Base-by-base conservation (phyloP, 2,797 vertebrate species). In the Fundulus diaphanus region DNA sequence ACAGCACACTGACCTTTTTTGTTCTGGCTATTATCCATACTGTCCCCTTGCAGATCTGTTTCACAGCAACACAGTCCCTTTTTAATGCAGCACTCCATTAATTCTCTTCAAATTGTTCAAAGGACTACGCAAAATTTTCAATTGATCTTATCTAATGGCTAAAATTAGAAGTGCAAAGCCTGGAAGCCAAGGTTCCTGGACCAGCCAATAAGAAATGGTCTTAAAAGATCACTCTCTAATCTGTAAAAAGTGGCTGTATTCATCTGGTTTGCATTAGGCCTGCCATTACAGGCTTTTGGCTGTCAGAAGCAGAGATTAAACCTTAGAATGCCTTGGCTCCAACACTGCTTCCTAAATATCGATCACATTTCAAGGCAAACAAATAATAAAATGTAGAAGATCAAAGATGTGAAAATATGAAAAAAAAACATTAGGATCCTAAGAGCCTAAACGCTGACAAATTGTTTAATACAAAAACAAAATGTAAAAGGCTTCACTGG, bases 191-290 rank as follows among this genome's bases (percentile, higher is more conserved):
- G 87, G 87, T 85, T 82, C 90, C 29, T 67, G 80, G 77, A 80
- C 84, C 73, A 67, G 83, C 82, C 69, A 81, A n/a, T n/a, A n/a
- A 59, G 83, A 82, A 83, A 74, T 77, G 79, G 86, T 83, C 82
- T 77, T 59, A 35, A 87, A 66, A 85, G 83, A 84, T 90, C 79
- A 46, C 78, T 73, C 72, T 82, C 46, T 80, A 90, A 90, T 93
- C 84, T 86, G 87, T 22, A 5, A 84, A 88, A 90, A 85, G 85
- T 44, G 91, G 89, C 88, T 91, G 87, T 83, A 86, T 92, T 93
- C 75, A 91, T 92, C 90, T 89, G 89, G 82, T 87, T 92, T 92
- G 89, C 85, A 92, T 94, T 90, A 90, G 80, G 74, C 74, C 72
- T 84, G 77, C 83, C 82, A 92, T 85, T 82, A 85, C 81, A 84